Percentiles rank a stretch among this genome's conserved stretches.
Conservation (phyloP, 2,113 vertebrate genomes). For the Elephas maximus region DNA sequence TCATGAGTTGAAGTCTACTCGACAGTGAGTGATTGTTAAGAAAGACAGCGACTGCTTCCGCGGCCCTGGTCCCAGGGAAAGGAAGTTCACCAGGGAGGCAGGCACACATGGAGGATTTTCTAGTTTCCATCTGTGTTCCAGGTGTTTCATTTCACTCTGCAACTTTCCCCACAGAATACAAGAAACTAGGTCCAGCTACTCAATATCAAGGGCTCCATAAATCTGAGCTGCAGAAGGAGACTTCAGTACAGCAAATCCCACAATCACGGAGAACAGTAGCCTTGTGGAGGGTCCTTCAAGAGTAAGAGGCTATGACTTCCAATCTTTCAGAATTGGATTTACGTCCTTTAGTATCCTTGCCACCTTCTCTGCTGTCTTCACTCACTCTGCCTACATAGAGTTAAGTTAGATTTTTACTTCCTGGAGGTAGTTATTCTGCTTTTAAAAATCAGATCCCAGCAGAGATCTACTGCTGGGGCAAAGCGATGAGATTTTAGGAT, state of each 20-base stretch:
- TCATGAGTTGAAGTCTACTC: background rate
- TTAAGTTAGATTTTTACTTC: background rate
- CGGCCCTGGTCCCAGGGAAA: background rate
- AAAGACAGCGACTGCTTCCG: background rate
- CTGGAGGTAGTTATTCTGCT: background rate
- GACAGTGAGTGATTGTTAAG: background rate
- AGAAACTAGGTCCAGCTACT: slow-evolving; percentile 47
- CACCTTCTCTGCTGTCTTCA: background rate
- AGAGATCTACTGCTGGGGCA: background rate
- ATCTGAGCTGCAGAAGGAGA: slow-evolving; percentile 55
- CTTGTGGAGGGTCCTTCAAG: background rate
- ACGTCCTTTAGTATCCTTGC: background rate
- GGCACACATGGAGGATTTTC: background rate
- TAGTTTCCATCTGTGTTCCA: background rate
- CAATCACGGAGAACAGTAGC: background rate
- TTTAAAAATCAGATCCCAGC: background rate
- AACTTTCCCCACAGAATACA: slow-evolving; percentile 58
- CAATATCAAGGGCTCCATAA: slow-evolving; percentile 55
- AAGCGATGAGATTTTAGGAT: background rate
- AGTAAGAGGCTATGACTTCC: background rate
- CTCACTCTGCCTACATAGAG: background rate
- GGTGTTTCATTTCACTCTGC: slow-evolving; percentile 62
- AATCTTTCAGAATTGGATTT: background rate
- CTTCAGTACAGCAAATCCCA: background rate
- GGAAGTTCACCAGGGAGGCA: background rate